Percentiles rank a stretch among this genome's conserved stretches.
phyloP scores from a whole-genome alignment of 2,797 vertebrate species.

The Harpagifer antarcticus region DNA sequence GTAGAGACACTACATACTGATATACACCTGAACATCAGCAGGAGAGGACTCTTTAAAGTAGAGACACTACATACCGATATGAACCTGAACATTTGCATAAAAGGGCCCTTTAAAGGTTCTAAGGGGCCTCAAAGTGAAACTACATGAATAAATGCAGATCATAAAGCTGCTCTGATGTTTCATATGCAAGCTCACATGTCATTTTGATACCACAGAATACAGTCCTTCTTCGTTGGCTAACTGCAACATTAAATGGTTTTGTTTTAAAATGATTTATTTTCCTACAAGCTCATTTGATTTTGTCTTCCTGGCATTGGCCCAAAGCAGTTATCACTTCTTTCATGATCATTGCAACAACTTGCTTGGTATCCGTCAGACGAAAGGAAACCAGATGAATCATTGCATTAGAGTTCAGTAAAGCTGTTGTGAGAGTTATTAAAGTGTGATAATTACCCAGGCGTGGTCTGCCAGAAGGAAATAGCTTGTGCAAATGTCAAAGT shows the following conservation, averaged over 20 bases:
- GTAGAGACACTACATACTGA: no score
- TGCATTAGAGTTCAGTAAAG: constrained; percentile 13
- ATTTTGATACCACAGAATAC: neutral
- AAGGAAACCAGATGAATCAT: constrained; percentile 9
- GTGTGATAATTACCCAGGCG: constrained; percentile 24
- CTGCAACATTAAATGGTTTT: neutral
- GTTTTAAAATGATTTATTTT: neutral
- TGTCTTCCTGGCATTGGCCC: neutral
- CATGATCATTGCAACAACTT: neutral
- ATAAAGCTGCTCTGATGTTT: no score
- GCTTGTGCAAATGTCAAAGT: constrained; percentile 34
- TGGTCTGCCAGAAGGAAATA: constrained; percentile 30
- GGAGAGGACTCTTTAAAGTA: no score
- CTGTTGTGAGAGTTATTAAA: constrained; percentile 24
- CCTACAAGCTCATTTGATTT: neutral
- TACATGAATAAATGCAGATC: no score
- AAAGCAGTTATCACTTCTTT: neutral
- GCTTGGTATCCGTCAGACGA: constrained; percentile 10
- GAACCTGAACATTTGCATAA: no score
- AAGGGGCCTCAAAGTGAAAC: no score
- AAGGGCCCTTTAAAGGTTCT: no score
- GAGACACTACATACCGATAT: no score
- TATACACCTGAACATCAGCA: no score
- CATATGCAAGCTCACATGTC: neutral
- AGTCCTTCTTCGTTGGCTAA: neutral